Evolutionary conservation across 2,113 vertebrate genomes (phyloP), one percentile per base, ranked within the genome.

Genomic region (Onychorhynchus coronatus): DNA sequence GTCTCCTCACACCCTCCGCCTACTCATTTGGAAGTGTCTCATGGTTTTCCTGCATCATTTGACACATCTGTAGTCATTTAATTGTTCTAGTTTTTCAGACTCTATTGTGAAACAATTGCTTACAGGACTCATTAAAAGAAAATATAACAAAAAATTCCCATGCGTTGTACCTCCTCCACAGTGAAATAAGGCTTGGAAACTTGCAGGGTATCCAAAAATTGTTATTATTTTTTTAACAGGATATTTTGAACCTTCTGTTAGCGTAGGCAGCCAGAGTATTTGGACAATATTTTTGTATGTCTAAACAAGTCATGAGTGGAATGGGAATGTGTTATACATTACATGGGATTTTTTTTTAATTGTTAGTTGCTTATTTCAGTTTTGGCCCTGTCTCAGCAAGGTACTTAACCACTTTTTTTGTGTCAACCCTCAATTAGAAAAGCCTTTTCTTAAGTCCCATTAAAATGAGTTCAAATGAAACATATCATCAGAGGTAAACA

Each of bases 41-140:
- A 93, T 96, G 93, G 90, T 93, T 96, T 97, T 96, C 95, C 92
- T 97, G 95, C 96, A 95, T 95, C 90, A 75, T 95, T 94, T 97
- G 88, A 93, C 95, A 97, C 96, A 97, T 96, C 96, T 97, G 96
- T 92, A 96, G 72, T 95, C 91, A 91, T 86, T 97, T 97, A 97
- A 96, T 96, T 96, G 95, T 96, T 96, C 95, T 97, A 96, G 82
- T 65, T 70, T 88, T 95, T 94, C 80, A 96, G 96, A 92, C 85
- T 92, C 35, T 77, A 78, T 96, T 97, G 92, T 94, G 96, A 97
- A 97, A 96, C 92, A 93, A 94, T 88, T 94, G 90, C 95, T 95
- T 94, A 92, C 90, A 96, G 90, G 61, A 65, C 88, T 95, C 85
- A 86, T 96, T 95, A 95, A 75, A 97, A 95, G 83, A 93, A 95